phyloP scores from a whole-genome alignment of 2,888 invertebrate species.

The Seladonia tumulorum region DNA sequence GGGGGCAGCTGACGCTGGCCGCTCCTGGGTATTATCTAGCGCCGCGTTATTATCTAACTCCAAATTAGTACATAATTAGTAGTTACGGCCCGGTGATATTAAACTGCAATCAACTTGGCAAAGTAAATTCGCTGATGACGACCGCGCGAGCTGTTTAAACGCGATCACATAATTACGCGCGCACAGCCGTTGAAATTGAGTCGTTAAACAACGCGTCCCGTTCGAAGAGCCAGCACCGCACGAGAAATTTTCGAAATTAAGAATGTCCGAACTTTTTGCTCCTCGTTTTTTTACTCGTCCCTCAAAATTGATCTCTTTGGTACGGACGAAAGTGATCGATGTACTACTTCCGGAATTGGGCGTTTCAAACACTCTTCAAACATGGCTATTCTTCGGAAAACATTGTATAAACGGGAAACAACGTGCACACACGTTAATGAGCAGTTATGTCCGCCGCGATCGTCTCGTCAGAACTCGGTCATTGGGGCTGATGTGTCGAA shows the following conservation, averaged over 20 bases:
- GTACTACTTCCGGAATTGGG: background rate
- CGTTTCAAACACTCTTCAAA: conserved; percentile 8
- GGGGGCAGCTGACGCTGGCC: conserved; percentile 57
- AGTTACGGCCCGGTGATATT: conserved; percentile 59
- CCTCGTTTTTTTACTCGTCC: background rate
- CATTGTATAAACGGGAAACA: conserved; percentile 18
- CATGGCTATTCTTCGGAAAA: background rate
- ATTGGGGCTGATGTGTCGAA: conserved; percentile 20
- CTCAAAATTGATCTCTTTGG: background rate
- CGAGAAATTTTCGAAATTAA: conserved; percentile 33
- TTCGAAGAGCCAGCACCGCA: background rate
- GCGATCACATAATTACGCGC: conserved; percentile 50
- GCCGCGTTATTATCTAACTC: conserved; percentile 55
- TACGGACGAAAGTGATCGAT: background rate
- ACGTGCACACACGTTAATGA: conserved; percentile 19
- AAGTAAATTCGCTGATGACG: conserved; percentile 56
- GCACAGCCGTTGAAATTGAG: conserved; percentile 53
- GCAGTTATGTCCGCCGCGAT: conserved; percentile 8
- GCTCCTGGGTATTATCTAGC: conserved; percentile 51
- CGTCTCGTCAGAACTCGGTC: conserved; percentile 36
- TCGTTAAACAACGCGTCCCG: conserved; percentile 32
- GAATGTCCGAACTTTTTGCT: conserved; percentile 1
- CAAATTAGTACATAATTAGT: conserved; percentile 71
- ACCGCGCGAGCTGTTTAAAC: conserved; percentile 48
- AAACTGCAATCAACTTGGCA: conserved; percentile 62